Evolutionary conservation across 2,113 vertebrate species (phyloP).

Genomic region (Cyanoliseus patagonus): DNA sequence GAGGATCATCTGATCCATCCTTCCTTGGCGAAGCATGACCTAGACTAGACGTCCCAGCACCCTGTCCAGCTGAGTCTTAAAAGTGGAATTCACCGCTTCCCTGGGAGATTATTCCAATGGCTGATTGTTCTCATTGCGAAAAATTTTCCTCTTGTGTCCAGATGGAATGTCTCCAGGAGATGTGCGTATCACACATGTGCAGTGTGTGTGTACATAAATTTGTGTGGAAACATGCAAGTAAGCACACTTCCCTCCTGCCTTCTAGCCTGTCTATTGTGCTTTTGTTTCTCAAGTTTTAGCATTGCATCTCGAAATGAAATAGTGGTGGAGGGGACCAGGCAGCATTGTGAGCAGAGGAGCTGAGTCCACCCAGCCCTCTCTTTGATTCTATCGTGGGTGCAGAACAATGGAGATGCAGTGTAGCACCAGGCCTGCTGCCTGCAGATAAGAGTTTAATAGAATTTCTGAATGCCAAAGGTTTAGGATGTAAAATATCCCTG

Average conservation of each 20-base stretch:
- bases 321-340: neutral
- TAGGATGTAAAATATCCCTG: constrained; percentile 90
- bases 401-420: constrained; percentile 88
- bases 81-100: neutral
- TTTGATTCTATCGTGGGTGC: constrained; percentile 85
- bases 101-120: neutral
- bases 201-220: neutral
- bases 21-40: neutral
- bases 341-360: constrained; percentile 74
- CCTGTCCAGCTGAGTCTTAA: neutral
- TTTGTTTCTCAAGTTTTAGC: constrained; percentile 54
- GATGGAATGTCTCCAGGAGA: neutral
- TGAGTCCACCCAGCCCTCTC: constrained; percentile 81
- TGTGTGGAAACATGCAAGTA: neutral
- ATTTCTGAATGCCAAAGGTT: constrained; percentile 93
- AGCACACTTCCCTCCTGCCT: neutral
- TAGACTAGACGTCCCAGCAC: neutral
- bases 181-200: accelerated
- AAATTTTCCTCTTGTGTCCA: neutral
- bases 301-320: neutral
- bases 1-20: neutral
- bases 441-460: constrained; percentile 97
- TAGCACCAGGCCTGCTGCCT: constrained; percentile 86
- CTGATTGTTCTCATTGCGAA: neutral
- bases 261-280: neutral